phyloP scores from a whole-genome alignment of 2,113 vertebrate genomes.

The crab-eating macaque (Macaca fascicularis) region T2T-MFA8v1.1 NC_088378.1:160088001-160088500 shows the following conservation, averaged over 20 bases:
- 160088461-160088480: not conserved
- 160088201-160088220: not conserved
- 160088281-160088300: slow-evolving; percentile 33
- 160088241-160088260: not conserved
- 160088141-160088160: not conserved
- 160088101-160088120: slow-evolving; percentile 1
- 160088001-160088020: slow-evolving; percentile 24
- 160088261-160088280: not conserved
- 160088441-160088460: not conserved
- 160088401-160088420: not conserved
- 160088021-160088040: slow-evolving; percentile 52
- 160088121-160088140: not conserved
- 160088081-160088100: slow-evolving; percentile 46
- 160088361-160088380: not conserved
- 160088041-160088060: slow-evolving; percentile 3
- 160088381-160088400: not conserved
- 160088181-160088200: slow-evolving; percentile 26
- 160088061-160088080: not conserved
- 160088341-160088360: not conserved
- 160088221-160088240: not conserved
- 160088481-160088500: not conserved
- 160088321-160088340: not conserved
- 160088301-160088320: not conserved
- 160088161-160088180: not conserved
- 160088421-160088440: not conserved